Base-by-base conservation (phyloP, 2,797 vertebrate genomes). In the Thaleichthys pacificus region DNA sequence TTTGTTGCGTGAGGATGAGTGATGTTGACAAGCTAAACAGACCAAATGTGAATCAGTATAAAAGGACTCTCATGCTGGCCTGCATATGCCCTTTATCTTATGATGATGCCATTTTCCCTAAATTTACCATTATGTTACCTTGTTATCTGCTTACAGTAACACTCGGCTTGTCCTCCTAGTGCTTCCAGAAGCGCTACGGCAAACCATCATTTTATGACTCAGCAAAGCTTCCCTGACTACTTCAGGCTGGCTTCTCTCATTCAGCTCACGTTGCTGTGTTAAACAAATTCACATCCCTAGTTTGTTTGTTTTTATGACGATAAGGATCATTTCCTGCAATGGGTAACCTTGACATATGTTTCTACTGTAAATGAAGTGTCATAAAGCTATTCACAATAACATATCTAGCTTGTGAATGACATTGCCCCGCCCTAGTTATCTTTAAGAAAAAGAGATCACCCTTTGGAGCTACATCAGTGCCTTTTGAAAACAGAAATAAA, bases 161-260 rank as follows among this genome's bases (percentile, higher is more conserved):
- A 58, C 0, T 6, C 62, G 11, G 26, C 54, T 6, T 61, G n/a
- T 72, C 38, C 75, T n/a, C 62, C 65, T n/a, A 42, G 73, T 60
- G 61, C 66, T 61, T 4, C 35, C 47, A 28, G 58, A 82, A 68
- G 21, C 22, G 24, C 24, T 21, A 38, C 64, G 67, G 38, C 6
- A 54, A 54, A n/a, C 51, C 6, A 17, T n/a, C 69, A 75, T 51
- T 4, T 51, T 58, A 68, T 88, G 87, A 89, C 74, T 89, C 87
- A 87, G 87, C 89, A 84, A 80, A 66, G 80, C 47, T 81, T 85
- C 87, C 87, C 38, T 7, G 61, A 57, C 21, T 73, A 70, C 35
- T 54, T 9, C 17, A n/a, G 15, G 19, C 51, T n/a, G 51, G 12
- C 7, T 14, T 51, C 49, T 51, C 49, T 51, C 15, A 3, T 14